Base-by-base conservation (phyloP, 2,797 vertebrate species). In the Oryzias dopingdopingensis region DNA sequence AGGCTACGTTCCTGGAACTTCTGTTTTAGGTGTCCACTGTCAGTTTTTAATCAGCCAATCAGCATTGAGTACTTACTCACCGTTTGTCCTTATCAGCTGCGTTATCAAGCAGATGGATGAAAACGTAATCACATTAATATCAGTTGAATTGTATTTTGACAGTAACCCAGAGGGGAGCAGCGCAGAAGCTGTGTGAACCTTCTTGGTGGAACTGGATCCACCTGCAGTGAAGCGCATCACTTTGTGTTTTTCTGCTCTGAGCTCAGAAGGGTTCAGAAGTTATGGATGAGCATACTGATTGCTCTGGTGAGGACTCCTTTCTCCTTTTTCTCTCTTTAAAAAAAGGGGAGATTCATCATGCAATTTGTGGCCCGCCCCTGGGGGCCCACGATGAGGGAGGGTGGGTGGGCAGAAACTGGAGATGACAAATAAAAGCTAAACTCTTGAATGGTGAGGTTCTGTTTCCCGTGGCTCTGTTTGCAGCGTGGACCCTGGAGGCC, bases 351-450 rank as follows among this genome's bases (percentile, higher is more conserved):
- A 77, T 83, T 80, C 81, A 76, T 83, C 82, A 75, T 80, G 74
- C 73, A 60, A 64, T 80, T 76, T 61, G 52, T 61, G 41, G 48
- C 72, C 88, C 86, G 79, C 69, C 85, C 62, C 48, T 47, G 68
- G 73, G 80, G 13, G 81, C 75, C 85, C 73, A 14, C 67, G 79
- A 87, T 75, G 63, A 78, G 82, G 88, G 86, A 80, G 87, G 85
- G 84, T 83, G 81, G 74, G 80, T 86, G 79, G 79, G 70, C 66
- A 79, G 79, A 79, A 85, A 84, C 80, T 82, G 85, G 80, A 74
- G 87, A 60, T 70, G 87, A 88, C 88, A 89, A 89, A 91, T 91
- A 91, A 91, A 91, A 77, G 84, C 77, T 80, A 85, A 89, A 86
- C 37, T 47, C 79, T 68, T 82, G 83, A 87, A 89, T 81, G 72